Base-by-base conservation (phyloP, 2,113 vertebrate genomes). In the Chamaea fasciata region DNA sequence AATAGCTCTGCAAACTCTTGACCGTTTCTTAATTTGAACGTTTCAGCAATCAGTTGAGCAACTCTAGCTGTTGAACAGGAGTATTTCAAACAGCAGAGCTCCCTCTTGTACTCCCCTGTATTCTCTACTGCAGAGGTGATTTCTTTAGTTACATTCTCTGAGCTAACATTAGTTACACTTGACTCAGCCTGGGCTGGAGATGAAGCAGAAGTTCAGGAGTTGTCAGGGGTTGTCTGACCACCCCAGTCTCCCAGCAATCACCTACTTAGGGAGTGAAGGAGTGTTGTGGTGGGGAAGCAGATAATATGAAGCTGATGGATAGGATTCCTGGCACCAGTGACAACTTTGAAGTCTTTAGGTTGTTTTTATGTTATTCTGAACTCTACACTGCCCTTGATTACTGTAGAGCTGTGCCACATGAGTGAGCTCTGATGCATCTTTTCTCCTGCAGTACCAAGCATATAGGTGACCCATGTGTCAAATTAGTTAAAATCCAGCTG, bases 221-320 rank as follows among this genome's bases (percentile, higher is more conserved):
- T 83, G 31, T 18, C 49, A 83, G 37, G 57, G 27, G 10, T 65
- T 65, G 23, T 65, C 39, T 80, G 63, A 76, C 18, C 42, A 76
- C 26, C 19, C 16, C 46, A 64, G 31, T 33, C 23, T 49, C 53
- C 65, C 59, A 80, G 20, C 27, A 76, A 5, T 56, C 26, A 21
- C 26, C 31, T 56, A 1, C 4, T 6, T 19, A 76, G 19, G 23
- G 10, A 64, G 7, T n/a, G 46, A 56, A 53, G 30, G 28, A 46
- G 3, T 20, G 13, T 41, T 0, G 0, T 1, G 1, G 3, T 47
- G 15, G 9, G 8, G 4, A 46, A 26, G 20, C 9, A 49, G 5
- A 21, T 68, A 41, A 11, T 26, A 9, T 6, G 15, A 81, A 71
- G 21, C 9, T 47, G 24, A 44, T 47, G 27, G 28, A 46, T 12